Conservation (phyloP, 2,888 invertebrate genomes). For the Coleophora deauratella region DNA sequence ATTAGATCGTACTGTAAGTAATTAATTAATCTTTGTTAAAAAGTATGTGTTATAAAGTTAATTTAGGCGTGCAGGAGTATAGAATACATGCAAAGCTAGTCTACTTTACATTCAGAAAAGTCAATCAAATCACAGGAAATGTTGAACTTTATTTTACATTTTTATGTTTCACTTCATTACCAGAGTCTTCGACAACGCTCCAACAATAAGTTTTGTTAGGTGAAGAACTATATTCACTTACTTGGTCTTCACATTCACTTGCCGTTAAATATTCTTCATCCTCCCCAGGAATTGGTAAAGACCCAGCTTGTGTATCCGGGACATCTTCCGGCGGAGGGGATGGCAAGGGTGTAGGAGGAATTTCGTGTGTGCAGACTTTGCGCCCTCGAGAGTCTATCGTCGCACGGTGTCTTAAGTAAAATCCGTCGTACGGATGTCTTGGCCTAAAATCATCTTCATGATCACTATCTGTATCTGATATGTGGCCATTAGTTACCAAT, state of each 20-base stretch:
- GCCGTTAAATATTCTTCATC: slow-evolving; percentile 5
- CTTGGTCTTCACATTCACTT: slow-evolving; percentile 39
- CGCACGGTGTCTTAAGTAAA: slow-evolving; percentile 55
- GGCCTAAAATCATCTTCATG: slow-evolving; percentile 46
- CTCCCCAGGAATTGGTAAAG: background rate
- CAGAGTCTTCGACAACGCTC: background rate
- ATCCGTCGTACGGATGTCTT: slow-evolving; percentile 68
- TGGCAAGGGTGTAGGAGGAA: slow-evolving; percentile 47
- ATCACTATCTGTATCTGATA: slow-evolving; percentile 41
- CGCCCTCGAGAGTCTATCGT: slow-evolving; percentile 53
- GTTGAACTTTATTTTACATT: too few species aligned
- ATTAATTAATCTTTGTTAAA: too few species aligned
- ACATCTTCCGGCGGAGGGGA: slow-evolving; percentile 27
- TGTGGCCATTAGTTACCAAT: slow-evolving; percentile 34
- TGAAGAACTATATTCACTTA: slow-evolving; percentile 33
- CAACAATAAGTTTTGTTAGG: background rate
- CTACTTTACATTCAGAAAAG: slow-evolving; percentile 24
- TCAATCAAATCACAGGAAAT: slow-evolving; percentile 1
- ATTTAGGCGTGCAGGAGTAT: slow-evolving; percentile 28
- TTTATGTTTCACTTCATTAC: too few species aligned
- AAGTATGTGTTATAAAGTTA: too few species aligned
- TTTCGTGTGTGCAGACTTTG: slow-evolving; percentile 60
- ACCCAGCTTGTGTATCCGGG: too few species aligned
- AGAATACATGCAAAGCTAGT: slow-evolving; percentile 37
- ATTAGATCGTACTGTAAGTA: too few species aligned